These are phyloP conservation scores for Drosophila hydei DNA, from an alignment of 1,140 invertebrate species.

Conservation along the genomic window DNA sequence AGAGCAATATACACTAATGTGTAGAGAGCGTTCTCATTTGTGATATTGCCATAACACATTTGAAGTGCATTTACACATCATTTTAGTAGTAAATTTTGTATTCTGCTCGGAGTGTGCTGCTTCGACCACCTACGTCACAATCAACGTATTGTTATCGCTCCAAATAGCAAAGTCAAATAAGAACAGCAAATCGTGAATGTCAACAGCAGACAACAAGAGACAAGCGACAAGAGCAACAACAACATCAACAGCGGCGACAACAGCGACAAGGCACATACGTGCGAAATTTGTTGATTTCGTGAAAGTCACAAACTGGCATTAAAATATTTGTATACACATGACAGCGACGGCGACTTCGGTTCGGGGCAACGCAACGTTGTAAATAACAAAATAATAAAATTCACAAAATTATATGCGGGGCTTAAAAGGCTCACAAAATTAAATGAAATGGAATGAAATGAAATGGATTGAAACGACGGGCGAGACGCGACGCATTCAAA, in stretches of 20 bases:
- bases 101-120: not conserved
- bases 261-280: constrained; percentile 45
- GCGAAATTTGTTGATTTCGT: constrained; percentile 67
- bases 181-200: constrained; percentile 45
- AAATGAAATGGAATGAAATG: constrained; percentile 10
- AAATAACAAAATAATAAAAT: constrained; percentile 75
- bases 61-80: not conserved
- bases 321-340: constrained; percentile 62
- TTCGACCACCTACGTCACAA: constrained; percentile 43
- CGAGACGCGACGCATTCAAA: constrained; percentile 29
- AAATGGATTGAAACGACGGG: constrained; percentile 1
- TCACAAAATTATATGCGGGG: constrained; percentile 57
- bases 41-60: not conserved
- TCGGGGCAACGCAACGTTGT: constrained; percentile 37
- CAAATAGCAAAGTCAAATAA: constrained; percentile 38
- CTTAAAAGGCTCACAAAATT: constrained; percentile 52
- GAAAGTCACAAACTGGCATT: constrained; percentile 65
- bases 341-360: constrained; percentile 17
- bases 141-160: constrained; percentile 56
- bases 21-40: not conserved
- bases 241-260: constrained; percentile 16
- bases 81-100: not conserved
- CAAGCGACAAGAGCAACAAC: constrained; percentile 19
- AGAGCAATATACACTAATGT: not conserved
- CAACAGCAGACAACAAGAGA: constrained; percentile 36